phyloP scores from a whole-genome alignment of 2,888 invertebrate genomes.

The Chorisops tibialis region DNA sequence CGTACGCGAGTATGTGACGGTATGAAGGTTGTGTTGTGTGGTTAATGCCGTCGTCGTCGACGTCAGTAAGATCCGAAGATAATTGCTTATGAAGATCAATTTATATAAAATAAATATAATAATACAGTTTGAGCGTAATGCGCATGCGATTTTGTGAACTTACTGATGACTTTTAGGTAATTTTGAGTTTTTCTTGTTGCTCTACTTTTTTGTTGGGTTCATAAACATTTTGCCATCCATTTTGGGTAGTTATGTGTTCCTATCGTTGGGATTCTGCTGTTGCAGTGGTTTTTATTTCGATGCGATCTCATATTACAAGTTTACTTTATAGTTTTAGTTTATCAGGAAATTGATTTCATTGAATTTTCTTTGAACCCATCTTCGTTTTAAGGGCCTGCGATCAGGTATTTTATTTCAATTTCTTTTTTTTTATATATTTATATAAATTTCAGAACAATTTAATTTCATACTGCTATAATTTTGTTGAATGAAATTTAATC shows the following conservation, averaged over 20 bases:
- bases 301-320: background rate
- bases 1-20: background rate
- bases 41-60: background rate
- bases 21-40: background rate
- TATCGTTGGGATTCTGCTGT: background rate
- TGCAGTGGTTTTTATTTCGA: background rate
- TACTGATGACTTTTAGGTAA: slow-evolving; percentile 4
- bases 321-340: slow-evolving; percentile 21
- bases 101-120: slow-evolving; percentile 34
- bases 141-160: background rate
- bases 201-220: background rate
- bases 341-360: slow-evolving; percentile 33
- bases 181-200: background rate
- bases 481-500: slow-evolving; percentile 25
- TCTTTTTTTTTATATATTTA: too few relatives aligned
- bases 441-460: background rate
- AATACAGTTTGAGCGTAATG: slow-evolving; percentile 25
- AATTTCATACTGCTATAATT: slow-evolving; percentile 18
- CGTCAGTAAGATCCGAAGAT: slow-evolving; percentile 6
- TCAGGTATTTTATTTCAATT: too few relatives aligned
- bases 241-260: background rate
- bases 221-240: slow-evolving; percentile 5
- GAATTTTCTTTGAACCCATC: slow-evolving; percentile 21
- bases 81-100: slow-evolving; percentile 33
- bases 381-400: too few relatives aligned